Percentiles rank a stretch among this genome's conserved stretches.
Evolutionary conservation across 2,888 invertebrate genomes (phyloP).

Genomic region (Spatulosminthurus flaviceps): DNA sequence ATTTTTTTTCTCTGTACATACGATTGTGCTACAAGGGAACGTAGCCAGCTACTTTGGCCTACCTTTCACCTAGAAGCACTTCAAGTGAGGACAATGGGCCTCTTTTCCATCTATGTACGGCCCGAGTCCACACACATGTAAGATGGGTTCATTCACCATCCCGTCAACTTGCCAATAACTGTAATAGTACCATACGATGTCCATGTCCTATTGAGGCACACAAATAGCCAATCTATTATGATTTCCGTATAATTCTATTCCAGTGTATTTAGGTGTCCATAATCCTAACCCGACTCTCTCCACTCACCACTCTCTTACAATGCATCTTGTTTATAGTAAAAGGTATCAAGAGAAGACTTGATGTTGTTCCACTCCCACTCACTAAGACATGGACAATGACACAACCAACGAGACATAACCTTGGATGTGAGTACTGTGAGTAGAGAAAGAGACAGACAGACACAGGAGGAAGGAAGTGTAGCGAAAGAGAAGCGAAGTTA

Average conservation of each 20-base stretch:
- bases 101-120: no score
- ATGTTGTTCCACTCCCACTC: neutral
- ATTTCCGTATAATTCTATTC: conserved; percentile 33
- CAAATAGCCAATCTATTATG: conserved; percentile 32
- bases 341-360: neutral
- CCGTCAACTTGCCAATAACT: no score
- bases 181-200: no score
- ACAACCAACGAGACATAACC: neutral
- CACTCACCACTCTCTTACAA: conserved; percentile 24
- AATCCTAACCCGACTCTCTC: conserved; percentile 26
- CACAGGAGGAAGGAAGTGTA: conserved; percentile 25
- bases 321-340: neutral
- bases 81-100: no score
- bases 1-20: no score
- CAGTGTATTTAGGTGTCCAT: conserved; percentile 44
- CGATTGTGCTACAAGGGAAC: no score
- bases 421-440: no score
- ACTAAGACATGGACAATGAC: conserved; percentile 3
- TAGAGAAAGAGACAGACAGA: neutral
- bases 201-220: neutral
- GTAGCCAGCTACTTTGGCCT: no score
- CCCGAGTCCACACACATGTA: no score
- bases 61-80: no score
- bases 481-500: conserved; percentile 27
- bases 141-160: no score